phyloP scores from a whole-genome alignment of 2,113 vertebrate species.

The Isichthys henryi region DNA sequence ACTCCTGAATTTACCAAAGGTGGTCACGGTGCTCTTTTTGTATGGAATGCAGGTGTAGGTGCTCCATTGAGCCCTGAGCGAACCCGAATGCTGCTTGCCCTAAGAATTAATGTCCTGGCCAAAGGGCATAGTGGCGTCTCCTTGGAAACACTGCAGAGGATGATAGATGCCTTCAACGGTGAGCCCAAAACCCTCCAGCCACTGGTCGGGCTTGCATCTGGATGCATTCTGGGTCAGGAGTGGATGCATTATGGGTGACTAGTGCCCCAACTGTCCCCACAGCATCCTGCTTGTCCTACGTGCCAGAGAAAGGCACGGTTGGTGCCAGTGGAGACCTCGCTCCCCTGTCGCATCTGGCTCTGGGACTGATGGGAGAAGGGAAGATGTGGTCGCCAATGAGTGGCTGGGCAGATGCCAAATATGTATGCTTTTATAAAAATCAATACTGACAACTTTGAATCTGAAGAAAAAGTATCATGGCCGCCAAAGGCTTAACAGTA shows the following conservation, averaged over 20 bases:
- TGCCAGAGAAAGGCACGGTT: slow-evolving; percentile 95
- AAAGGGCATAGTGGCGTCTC: slow-evolving; percentile 97
- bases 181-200: slow-evolving; percentile 8
- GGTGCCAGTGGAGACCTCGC: slow-evolving; percentile 95
- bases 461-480: not conserved
- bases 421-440: slow-evolving; percentile 63
- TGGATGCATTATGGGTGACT: not conserved
- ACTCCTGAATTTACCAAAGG: not conserved
- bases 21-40: slow-evolving; percentile 12
- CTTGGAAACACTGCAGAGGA: slow-evolving; percentile 80
- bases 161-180: slow-evolving; percentile 90
- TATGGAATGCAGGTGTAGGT: slow-evolving; percentile 73
- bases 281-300: slow-evolving; percentile 92
- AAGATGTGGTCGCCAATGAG: slow-evolving; percentile 99
- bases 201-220: not conserved
- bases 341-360: slow-evolving; percentile 87
- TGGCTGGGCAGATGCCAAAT: slow-evolving; percentile 98
- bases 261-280: slow-evolving; percentile 10
- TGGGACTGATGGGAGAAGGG: slow-evolving; percentile 93
- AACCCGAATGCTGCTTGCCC: slow-evolving; percentile 88
- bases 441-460: not conserved
- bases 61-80: slow-evolving; percentile 86
- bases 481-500: not conserved
- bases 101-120: slow-evolving; percentile 92
- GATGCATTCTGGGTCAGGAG: not conserved